Evolutionary conservation across 2,888 invertebrate species (phyloP).

Genomic region (Clistopyga incitator): DNA sequence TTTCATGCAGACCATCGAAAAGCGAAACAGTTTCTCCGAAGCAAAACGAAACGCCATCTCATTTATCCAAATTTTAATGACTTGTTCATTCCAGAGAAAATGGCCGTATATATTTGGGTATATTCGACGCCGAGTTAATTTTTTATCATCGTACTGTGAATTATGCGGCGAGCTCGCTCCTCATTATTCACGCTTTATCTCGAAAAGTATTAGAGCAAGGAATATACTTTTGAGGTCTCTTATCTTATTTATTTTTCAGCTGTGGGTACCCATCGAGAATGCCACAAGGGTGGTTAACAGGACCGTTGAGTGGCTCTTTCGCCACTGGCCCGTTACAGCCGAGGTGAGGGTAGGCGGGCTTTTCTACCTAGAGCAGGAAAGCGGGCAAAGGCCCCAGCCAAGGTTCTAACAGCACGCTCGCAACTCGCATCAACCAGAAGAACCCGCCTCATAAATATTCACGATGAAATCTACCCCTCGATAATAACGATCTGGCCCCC

Average conservation of each 20-base stretch:
- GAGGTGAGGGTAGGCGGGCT: slow-evolving; percentile 23
- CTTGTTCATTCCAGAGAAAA: not conserved
- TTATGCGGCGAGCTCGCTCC: slow-evolving; percentile 51
- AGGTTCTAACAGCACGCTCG: slow-evolving; percentile 51
- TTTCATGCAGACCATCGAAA: not conserved
- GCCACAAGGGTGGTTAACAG: slow-evolving; percentile 22
- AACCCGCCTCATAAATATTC: slow-evolving; percentile 82
- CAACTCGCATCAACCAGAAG: slow-evolving; percentile 70
- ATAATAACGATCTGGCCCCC: slow-evolving; percentile 80
- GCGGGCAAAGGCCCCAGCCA: slow-evolving; percentile 50
- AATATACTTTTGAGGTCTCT: slow-evolving; percentile 74
- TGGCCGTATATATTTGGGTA: not conserved
- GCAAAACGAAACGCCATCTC: not conserved
- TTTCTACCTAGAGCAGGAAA: slow-evolving; percentile 62
- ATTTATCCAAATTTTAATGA: slow-evolving; percentile 23
- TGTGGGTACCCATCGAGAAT: slow-evolving; percentile 34
- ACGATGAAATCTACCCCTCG: slow-evolving; percentile 84
- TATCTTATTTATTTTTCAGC: slow-evolving; percentile 74
- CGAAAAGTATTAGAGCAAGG: slow-evolving; percentile 66
- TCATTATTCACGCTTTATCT: slow-evolving; percentile 62
- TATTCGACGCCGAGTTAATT: slow-evolving; percentile 20
- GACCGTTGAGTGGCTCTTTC: slow-evolving; percentile 49
- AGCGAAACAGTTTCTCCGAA: not conserved
- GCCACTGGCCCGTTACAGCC: slow-evolving; percentile 53
- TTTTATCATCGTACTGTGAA: slow-evolving; percentile 33